These are phyloP conservation scores for Battus philenor DNA, from an alignment of 1,140 invertebrate species.

Conservation along the genomic window DNA sequence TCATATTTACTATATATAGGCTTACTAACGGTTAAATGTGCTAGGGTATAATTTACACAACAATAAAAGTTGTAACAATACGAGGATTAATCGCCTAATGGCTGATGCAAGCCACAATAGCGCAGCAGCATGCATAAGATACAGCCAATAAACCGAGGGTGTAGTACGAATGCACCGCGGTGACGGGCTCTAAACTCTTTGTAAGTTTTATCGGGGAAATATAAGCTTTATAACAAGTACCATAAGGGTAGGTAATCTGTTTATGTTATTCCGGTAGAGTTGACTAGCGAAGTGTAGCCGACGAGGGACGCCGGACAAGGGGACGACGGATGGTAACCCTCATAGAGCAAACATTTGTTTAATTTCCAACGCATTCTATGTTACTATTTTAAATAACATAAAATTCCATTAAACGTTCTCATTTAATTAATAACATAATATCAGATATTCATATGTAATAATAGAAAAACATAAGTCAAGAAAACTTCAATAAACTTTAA, in stretches of 20 bases:
- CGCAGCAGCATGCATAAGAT: conserved; percentile 64
- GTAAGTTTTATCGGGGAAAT: conserved; percentile 23
- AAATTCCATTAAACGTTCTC: too few relatives aligned
- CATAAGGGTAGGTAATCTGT: conserved; percentile 20
- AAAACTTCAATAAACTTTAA: too few relatives aligned
- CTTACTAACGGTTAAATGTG: conserved; percentile 4
- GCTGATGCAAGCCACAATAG: conserved; percentile 56
- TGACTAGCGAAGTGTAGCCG: conserved; percentile 54
- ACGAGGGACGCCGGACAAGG: conserved; percentile 52
- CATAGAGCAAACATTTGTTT: conserved; percentile 46
- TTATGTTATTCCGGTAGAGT: conserved; percentile 31
- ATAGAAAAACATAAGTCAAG: too few relatives aligned
- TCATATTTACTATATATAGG: too few relatives aligned
- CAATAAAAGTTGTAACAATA: conserved; percentile 51
- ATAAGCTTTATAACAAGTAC: conserved; percentile 28
- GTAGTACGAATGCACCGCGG: conserved; percentile 58
- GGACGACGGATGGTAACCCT: conserved; percentile 48
- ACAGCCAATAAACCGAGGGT: conserved; percentile 63
- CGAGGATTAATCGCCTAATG: conserved; percentile 64
- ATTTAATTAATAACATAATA: too few relatives aligned
- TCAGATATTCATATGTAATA: too few relatives aligned
- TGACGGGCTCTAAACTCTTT: conserved; percentile 27
- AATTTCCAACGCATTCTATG: too few relatives aligned
- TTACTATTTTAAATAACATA: too few relatives aligned
- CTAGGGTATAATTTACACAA: conserved; percentile 36